Conservation (phyloP, 2,113 vertebrate species). For the Pluvialis apricaria region DNA sequence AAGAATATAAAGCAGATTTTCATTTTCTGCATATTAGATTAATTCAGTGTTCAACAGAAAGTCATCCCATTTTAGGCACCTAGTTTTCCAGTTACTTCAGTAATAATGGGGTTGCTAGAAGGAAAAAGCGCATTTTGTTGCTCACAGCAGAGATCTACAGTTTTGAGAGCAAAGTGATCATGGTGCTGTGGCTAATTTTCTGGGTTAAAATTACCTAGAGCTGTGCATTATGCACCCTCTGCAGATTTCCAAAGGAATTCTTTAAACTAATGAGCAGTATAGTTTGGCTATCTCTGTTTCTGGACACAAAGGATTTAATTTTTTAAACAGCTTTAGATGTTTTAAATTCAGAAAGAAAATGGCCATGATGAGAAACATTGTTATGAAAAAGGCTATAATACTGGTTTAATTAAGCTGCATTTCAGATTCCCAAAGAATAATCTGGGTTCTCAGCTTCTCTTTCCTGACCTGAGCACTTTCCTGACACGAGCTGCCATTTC, state of each 20-base stretch:
- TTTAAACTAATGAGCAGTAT: not conserved
- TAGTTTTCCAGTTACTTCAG: not conserved
- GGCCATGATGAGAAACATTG: not conserved
- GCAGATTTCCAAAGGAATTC: not conserved
- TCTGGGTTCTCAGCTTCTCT: not conserved
- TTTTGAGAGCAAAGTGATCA: not conserved
- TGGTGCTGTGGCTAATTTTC: not conserved
- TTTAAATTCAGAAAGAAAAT: conserved; percentile 1
- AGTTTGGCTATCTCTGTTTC: not conserved
- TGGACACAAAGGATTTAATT: not conserved
- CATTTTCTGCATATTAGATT: not conserved
- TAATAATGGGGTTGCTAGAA: not conserved
- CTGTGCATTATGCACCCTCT: not conserved
- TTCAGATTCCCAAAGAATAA: not conserved
- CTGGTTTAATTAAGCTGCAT: not conserved
- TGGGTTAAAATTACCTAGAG: not conserved
- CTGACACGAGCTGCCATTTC: not conserved
- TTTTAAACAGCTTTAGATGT: not conserved
- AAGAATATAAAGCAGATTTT: not conserved
- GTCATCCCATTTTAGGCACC: not conserved
- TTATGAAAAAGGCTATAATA: not conserved
- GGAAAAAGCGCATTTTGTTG: not conserved
- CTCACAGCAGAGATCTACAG: not conserved
- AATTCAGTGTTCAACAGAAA: not conserved
- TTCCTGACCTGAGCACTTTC: not conserved